Evolutionary conservation across 2,797 vertebrate genomes (phyloP).

Genomic region (Parauchenoglanis punctatus): DNA sequence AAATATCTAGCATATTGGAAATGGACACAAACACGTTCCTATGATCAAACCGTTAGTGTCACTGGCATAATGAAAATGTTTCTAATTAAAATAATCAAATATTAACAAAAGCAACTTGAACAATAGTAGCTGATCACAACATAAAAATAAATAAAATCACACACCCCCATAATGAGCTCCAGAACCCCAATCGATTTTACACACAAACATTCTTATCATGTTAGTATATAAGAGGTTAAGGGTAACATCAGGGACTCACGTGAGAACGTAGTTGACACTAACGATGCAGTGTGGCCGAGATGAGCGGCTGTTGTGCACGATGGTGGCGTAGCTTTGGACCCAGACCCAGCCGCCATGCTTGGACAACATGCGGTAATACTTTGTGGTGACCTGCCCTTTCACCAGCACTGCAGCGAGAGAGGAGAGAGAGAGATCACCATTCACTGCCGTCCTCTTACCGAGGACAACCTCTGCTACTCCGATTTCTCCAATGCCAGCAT

Average conservation of each 20-base stretch:
- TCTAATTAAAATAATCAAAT: background rate
- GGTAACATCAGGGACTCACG: conserved; percentile 79
- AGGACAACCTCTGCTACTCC: conserved; percentile 14
- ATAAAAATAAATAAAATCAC: conserved; percentile 1
- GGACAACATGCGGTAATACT: conserved; percentile 92
- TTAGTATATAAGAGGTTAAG: background rate
- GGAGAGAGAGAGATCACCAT: conserved; percentile 13
- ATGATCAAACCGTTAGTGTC: background rate
- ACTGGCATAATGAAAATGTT: background rate
- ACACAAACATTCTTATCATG: background rate
- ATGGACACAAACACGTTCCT: background rate
- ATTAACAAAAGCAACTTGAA: background rate
- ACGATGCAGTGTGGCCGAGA: conserved; percentile 95
- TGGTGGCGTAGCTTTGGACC: conserved; percentile 96
- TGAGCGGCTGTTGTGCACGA: conserved; percentile 93
- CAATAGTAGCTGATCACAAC: background rate
- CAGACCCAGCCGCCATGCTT: conserved; percentile 97
- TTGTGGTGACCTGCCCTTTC: conserved; percentile 95
- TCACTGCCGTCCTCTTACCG: background rate
- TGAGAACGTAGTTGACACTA: conserved; percentile 96
- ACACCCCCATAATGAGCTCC: background rate
- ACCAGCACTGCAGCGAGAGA: conserved; percentile 80
- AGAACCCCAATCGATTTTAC: background rate
- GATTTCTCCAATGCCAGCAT: background rate
- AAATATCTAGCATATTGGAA: background rate